These are phyloP conservation scores for Phataginus tetradactyla DNA, from an alignment of 2,797 vertebrate species.

Conservation along the genomic window DNA sequence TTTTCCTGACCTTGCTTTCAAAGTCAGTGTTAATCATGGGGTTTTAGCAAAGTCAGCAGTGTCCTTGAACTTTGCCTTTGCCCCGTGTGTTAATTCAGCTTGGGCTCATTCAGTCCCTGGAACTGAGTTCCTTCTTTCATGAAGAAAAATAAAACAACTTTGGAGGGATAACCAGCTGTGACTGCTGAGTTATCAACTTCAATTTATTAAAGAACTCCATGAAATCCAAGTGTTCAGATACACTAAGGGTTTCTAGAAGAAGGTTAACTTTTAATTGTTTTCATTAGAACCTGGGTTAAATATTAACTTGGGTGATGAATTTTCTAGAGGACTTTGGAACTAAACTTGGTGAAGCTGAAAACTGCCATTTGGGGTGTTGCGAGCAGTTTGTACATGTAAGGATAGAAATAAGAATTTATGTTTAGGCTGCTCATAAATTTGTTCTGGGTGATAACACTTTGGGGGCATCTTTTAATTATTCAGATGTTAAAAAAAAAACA, in stretches of 20 bases:
- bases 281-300: not conserved
- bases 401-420: not conserved
- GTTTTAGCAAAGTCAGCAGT: not conserved
- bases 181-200: not conserved
- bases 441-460: not conserved
- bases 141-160: conserved; percentile 35
- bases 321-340: not conserved
- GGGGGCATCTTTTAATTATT: conserved; percentile 31
- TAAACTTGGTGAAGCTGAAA: not conserved
- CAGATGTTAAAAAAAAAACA: not conserved
- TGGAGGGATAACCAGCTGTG: not conserved
- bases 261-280: not conserved
- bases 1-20: not conserved
- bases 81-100: conserved; percentile 58
- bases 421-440: not conserved
- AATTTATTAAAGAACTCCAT: not conserved
- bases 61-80: not conserved
- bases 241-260: not conserved
- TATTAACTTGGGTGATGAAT: not conserved
- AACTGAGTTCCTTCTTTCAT: conserved; percentile 33
- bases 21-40: not conserved
- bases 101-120: conserved; percentile 10
- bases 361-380: not conserved
- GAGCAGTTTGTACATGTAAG: not conserved
- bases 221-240: not conserved